These are phyloP conservation scores for Darevskia mixta DNA, from an alignment of 2,797 vertebrate genomes.

Conservation along the genomic window DNA sequence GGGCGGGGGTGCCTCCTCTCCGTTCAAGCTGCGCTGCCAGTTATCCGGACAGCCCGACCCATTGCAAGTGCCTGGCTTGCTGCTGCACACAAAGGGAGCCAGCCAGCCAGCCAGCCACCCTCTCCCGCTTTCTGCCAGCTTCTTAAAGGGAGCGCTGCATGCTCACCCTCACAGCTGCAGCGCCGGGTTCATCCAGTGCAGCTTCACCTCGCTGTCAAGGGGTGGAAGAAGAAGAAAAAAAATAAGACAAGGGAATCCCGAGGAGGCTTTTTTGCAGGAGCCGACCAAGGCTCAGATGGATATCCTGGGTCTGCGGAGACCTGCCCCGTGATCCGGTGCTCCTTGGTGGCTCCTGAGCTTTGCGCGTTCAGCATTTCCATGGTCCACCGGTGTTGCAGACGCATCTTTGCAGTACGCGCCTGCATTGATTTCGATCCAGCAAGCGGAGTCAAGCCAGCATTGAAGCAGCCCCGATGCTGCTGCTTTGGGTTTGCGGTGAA, in stretches of 20 bases:
- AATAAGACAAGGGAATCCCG: constrained; percentile 39
- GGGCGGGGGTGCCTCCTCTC: not conserved
- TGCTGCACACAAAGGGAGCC: constrained; percentile 66
- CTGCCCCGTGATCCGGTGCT: constrained; percentile 36
- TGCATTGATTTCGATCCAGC: constrained; percentile 61
- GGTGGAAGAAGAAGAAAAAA: too few species aligned
- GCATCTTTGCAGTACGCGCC: constrained; percentile 68
- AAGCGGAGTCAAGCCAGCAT: constrained; percentile 53
- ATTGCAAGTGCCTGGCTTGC: constrained; percentile 38
- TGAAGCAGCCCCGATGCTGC: constrained; percentile 42
- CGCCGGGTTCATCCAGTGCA: not conserved
- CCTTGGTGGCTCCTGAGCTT: constrained; percentile 15
- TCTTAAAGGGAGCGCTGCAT: constrained; percentile 56
- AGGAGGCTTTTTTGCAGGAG: constrained; percentile 27
- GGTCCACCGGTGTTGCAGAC: constrained; percentile 58
- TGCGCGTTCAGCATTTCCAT: constrained; percentile 60
- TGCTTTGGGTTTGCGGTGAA: constrained; percentile 40
- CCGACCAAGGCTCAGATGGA: constrained; percentile 42
- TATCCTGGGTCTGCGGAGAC: constrained; percentile 26
- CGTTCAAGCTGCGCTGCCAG: not conserved
- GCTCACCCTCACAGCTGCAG: constrained; percentile 40
- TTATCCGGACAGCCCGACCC: constrained; percentile 30
- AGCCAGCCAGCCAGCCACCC: not conserved
- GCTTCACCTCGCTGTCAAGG: not conserved
- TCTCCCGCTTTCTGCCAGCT: constrained; percentile 40